phyloP scores from a whole-genome alignment of 1,140 invertebrate species.

The Chrysopa pallens region DNA sequence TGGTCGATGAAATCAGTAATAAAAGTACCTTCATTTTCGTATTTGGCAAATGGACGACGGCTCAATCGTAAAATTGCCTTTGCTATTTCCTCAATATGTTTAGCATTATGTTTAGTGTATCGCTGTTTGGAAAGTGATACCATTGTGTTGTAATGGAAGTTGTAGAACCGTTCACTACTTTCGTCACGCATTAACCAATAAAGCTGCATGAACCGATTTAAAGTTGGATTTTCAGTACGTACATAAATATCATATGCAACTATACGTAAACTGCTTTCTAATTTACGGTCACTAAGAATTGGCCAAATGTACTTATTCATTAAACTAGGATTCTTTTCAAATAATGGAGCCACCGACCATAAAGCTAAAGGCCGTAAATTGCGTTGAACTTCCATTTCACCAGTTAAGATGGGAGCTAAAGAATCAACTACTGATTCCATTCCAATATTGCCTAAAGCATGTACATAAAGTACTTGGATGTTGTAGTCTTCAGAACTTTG shows the following conservation, averaged over 20 bases:
- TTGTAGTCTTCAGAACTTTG: conserved; percentile 7
- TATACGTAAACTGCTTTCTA: conserved; percentile 17
- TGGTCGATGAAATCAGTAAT: background rate
- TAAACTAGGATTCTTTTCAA: conserved; percentile 10
- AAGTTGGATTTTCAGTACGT: conserved; percentile 17
- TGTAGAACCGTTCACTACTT: conserved; percentile 21
- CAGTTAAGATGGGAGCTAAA: conserved; percentile 10
- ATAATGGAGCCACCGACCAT: conserved; percentile 12
- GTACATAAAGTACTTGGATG: conserved; percentile 9
- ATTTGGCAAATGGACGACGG: conserved; percentile 3
- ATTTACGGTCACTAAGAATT: conserved; percentile 16
- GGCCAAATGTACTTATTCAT: conserved; percentile 23
- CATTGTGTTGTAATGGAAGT: conserved; percentile 23
- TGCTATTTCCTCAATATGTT: conserved; percentile 11
- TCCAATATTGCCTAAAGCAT: conserved; percentile 14
- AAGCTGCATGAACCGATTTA: conserved; percentile 19
- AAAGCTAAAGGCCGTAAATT: conserved; percentile 20
- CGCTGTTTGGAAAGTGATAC: conserved; percentile 18
- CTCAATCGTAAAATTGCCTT: conserved; percentile 8
- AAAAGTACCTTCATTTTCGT: background rate
- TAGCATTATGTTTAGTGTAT: conserved; percentile 19
- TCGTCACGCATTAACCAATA: conserved; percentile 24
- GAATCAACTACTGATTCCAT: conserved; percentile 8
- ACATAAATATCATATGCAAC: conserved; percentile 21
- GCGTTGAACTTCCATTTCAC: conserved; percentile 6